These are phyloP conservation scores for Aulostomus chinensis DNA, from an alignment of 2,797 vertebrate genomes.

Conservation along the genomic window DNA sequence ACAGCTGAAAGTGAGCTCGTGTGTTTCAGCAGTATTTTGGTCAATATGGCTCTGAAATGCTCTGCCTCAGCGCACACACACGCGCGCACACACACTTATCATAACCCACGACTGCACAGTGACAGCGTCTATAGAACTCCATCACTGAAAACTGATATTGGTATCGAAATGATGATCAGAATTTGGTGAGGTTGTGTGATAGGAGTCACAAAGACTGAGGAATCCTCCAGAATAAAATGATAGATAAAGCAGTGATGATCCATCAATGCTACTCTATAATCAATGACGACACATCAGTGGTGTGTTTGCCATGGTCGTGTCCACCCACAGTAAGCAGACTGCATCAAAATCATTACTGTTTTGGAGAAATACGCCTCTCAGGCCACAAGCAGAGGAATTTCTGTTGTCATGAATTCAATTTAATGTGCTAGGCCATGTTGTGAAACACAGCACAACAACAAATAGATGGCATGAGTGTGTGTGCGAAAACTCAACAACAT, in stretches of 20 bases:
- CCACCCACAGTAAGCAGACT: constrained; percentile 32
- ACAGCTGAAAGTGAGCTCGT: constrained; percentile 46
- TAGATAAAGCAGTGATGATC: constrained; percentile 39
- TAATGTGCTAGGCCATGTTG: too few species aligned
- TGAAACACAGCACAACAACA: too few species aligned
- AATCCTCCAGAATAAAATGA: constrained; percentile 22
- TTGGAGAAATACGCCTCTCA: constrained; percentile 16
- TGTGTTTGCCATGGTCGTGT: constrained; percentile 40
- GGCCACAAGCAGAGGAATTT: neutral
- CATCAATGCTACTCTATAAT: constrained; percentile 31
- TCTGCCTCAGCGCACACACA: constrained; percentile 35
- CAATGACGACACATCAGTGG: constrained; percentile 46
- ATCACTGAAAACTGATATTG: too few species aligned
- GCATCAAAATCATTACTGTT: constrained; percentile 29
- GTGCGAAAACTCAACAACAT: too few species aligned
- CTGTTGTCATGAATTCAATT: neutral
- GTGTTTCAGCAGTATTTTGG: constrained; percentile 51
- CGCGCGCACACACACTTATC: neutral
- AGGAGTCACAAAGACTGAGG: constrained; percentile 2
- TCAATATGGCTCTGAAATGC: constrained; percentile 48
- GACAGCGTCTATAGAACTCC: too few species aligned
- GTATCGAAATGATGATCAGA: too few species aligned
- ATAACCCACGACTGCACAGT: too few species aligned
- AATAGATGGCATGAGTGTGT: too few species aligned
- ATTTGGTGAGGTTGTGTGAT: too few species aligned